Evolutionary conservation across 35 echinoderm and acorn worm species (phyloP).

Genomic region (Acanthaster planci): DNA sequence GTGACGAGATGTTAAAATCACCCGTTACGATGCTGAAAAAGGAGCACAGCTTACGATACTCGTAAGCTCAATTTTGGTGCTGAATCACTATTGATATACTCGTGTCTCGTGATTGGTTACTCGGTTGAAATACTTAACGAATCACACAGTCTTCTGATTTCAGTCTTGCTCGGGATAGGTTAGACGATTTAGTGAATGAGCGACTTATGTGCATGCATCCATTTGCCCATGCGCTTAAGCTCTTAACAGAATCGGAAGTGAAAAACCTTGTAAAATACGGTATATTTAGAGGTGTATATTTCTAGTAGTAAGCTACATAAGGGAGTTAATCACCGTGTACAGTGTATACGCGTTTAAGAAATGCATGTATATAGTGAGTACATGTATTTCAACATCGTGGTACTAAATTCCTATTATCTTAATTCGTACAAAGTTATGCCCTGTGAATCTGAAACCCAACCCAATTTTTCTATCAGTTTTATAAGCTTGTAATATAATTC

Average conservation of each 20-base stretch:
- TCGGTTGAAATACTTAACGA: not conserved
- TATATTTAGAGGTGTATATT: constrained; percentile 17
- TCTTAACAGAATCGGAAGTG: not conserved
- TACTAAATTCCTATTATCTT: not conserved
- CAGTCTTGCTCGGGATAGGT: not conserved
- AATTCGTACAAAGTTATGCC: not conserved
- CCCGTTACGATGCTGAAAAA: not conserved
- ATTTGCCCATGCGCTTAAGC: not conserved
- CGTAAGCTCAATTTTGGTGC: not conserved
- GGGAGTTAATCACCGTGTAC: not conserved
- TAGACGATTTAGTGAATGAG: not conserved
- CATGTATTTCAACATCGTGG: not conserved
- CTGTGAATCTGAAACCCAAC: not conserved
- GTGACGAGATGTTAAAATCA: not conserved
- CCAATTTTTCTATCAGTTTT: constrained; percentile 20
- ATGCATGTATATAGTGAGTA: not conserved
- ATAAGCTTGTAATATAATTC: not conserved
- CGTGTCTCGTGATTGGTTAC: not conserved
- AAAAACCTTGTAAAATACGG: not conserved
- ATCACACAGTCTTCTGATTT: not conserved
- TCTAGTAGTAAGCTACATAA: not conserved
- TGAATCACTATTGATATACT: not conserved
- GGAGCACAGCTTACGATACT: not conserved
- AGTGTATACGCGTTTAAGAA: not conserved
- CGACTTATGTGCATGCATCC: not conserved